Conservation (phyloP, 2,113 vertebrate species). For the Hippocampus comes region DNA sequence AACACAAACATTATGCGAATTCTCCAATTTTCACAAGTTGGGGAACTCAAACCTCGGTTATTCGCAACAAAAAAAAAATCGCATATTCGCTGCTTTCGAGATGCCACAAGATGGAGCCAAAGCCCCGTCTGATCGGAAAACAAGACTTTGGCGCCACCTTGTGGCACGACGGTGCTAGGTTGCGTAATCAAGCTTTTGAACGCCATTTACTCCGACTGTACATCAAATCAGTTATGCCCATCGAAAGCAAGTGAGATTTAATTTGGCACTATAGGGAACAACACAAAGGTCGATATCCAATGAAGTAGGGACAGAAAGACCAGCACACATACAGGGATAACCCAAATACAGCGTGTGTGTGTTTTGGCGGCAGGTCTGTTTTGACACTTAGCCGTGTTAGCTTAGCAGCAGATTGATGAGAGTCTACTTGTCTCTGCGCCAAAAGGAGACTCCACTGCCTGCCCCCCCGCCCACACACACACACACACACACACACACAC, state of each 20-base stretch:
- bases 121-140: not conserved
- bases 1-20: constrained; percentile 4
- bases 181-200: not conserved
- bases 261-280: no score
- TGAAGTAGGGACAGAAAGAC: no score
- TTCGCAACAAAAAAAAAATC: not conserved
- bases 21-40: not conserved
- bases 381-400: no score
- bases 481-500: fast-evolving
- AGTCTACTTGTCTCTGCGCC: no score
- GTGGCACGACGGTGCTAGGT: no score
- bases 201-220: not conserved
- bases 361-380: no score
- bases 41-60: not conserved
- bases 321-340: no score
- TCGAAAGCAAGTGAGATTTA: not conserved
- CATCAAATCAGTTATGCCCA: not conserved
- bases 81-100: not conserved
- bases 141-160: not conserved
- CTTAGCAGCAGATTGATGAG: no score
- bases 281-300: no score
- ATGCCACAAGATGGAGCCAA: not conserved
- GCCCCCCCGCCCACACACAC: no score
- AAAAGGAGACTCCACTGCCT: no score
- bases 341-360: no score